These are phyloP conservation scores for Pagrus major DNA, from an alignment of 2,113 vertebrate species.

Conservation along the genomic window DNA sequence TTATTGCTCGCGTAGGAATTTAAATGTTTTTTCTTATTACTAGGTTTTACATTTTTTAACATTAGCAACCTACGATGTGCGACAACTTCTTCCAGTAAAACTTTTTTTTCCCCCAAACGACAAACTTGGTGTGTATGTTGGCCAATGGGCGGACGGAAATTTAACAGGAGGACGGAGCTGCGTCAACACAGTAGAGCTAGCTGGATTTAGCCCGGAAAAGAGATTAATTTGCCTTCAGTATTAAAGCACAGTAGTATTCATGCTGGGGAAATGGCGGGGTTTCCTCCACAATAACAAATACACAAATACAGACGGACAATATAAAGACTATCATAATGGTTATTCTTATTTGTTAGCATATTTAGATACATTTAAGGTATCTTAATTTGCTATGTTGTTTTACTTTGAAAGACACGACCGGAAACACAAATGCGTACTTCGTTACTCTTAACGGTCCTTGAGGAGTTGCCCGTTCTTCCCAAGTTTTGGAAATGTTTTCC, in stretches of 20 bases:
- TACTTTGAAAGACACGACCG: slow-evolving; percentile 39
- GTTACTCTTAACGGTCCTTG: fast-evolving
- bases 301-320: fast-evolving
- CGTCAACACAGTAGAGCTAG: neutral
- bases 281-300: fast-evolving
- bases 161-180: neutral
- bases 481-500: slow-evolving; percentile 63
- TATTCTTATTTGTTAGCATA: fast-evolving
- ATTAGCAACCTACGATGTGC: neutral
- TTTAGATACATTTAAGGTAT: neutral
- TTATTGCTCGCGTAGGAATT: neutral
- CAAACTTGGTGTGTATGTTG: neutral
- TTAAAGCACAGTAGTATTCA: neutral
- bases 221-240: neutral
- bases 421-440: neutral
- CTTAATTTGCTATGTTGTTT: fast-evolving
- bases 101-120: neutral
- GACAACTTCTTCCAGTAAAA: neutral
- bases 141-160: slow-evolving; percentile 31
- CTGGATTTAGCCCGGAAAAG: neutral
- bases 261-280: fast-evolving
- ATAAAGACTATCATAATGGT: neutral
- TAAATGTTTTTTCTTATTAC: neutral
- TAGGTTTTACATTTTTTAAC: neutral
- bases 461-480: slow-evolving; percentile 15